These are phyloP conservation scores for Allacma fusca DNA, from an alignment of 2,888 invertebrate species.

Conservation along the genomic window DNA sequence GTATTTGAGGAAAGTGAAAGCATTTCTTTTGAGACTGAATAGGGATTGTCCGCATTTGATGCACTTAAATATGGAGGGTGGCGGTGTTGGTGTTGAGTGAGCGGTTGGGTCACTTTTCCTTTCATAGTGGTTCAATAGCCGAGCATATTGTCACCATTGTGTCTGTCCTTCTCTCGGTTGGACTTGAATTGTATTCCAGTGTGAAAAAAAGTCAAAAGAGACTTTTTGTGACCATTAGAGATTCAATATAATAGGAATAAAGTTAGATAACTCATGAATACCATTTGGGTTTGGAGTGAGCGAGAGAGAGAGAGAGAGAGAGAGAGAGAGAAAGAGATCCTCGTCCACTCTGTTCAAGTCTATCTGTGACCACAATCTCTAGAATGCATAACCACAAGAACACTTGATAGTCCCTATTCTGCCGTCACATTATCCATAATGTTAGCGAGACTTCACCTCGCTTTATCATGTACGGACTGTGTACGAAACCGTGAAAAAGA, in stretches of 20 bases:
- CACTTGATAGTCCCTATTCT: conserved; percentile 44
- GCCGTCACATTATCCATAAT: conserved; percentile 43
- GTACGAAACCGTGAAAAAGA: conserved; percentile 17
- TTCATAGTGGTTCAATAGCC: conserved; percentile 43
- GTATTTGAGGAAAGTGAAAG: conserved; percentile 1
- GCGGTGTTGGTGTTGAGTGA: conserved; percentile 21
- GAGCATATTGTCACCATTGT: conserved; percentile 44
- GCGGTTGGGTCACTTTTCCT: conserved; percentile 39
- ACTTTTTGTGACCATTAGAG: conserved; percentile 38
- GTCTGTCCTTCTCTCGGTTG: conserved; percentile 10
- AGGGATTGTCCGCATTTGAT: background rate
- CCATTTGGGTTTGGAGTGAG: conserved; percentile 32
- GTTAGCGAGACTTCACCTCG: conserved; percentile 26
- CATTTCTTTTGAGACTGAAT: background rate
- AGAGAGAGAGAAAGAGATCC: conserved; percentile 28
- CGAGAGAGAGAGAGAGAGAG: too few relatives aligned
- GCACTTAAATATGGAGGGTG: conserved; percentile 2
- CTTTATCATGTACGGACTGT: background rate
- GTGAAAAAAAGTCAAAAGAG: conserved; percentile 31
- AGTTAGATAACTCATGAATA: conserved; percentile 48
- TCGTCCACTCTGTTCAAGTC: conserved; percentile 33
- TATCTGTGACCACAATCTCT: conserved; percentile 37
- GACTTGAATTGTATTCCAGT: conserved; percentile 41
- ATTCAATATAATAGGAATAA: conserved; percentile 40
- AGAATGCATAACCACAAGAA: conserved; percentile 45